Evolutionary conservation across 2,888 invertebrate species (phyloP), one percentile per base, ranked within the genome.

Genomic region (Hyalella azteca): DNA sequence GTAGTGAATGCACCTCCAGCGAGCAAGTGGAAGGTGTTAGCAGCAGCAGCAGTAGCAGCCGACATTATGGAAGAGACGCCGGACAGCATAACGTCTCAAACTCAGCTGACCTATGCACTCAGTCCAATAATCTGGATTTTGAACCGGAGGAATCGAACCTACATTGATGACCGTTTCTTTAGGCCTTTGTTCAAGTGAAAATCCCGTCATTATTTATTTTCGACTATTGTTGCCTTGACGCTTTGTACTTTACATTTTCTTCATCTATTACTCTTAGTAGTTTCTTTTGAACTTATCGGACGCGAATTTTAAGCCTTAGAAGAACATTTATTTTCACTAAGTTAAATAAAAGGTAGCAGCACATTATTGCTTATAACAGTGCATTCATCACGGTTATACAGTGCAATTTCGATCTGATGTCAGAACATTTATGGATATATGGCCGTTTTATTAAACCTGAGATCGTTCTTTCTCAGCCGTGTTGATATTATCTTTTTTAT

Each of bases 1-100:
- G 11, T 9, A 15, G 15, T 45, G 59, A 36, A 36, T 66, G 66
- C 66, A 66, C 15, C 66, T 36, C 36, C 66, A 66, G 66, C n/a
- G 66, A 66, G 39, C 66, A 66, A 15, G 66, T 66, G 36, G 66
- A 36, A 7, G 66, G 66, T 36, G 66, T 66, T 32, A 66, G 66
- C 66, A 66, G 66, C 39, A 60, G 60, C 60, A 66, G 66, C 26
- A 22, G 66, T 15, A 5, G 54, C 19, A 19, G 54, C 29, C 26
- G 1, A 26, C 9, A 3, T 54, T 9, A 7, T 54, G 15, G 13
- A 5, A 54, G 26, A 5, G 26, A 29, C 9, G 54, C 54, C 54
- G 54, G 26, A 9, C 22, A 26, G 26, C 54, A 54, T 26, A 36
- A 7, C 15, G 11, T 19, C n/a, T 19, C 7, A 7, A 66, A 32